These are phyloP conservation scores for Gerris lacustris DNA, from an alignment of 2,888 invertebrate species.

Conservation along the genomic window DNA sequence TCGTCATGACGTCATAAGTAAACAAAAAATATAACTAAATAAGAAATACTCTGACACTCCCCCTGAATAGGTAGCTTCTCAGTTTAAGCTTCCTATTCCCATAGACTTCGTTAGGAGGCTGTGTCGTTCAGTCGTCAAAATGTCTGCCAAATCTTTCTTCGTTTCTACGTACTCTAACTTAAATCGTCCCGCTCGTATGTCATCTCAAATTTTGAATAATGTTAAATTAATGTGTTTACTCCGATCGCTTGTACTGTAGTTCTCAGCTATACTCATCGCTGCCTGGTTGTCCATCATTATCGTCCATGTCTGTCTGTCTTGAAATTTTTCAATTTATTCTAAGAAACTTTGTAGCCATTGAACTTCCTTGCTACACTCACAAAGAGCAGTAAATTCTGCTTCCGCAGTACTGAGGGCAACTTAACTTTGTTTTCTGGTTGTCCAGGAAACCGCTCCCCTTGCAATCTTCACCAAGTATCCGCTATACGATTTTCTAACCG, in stretches of 20 bases:
- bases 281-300: constrained; percentile 2
- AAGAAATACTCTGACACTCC: no score
- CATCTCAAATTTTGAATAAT: not conserved
- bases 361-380: not conserved
- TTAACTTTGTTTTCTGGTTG: not conserved
- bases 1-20: no score
- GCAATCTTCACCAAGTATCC: not conserved
- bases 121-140: no score
- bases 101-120: no score
- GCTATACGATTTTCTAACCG: not conserved
- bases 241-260: not conserved
- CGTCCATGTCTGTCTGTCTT: not conserved
- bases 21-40: no score
- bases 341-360: constrained; percentile 1
- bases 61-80: no score
- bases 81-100: no score
- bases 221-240: not conserved
- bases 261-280: constrained; percentile 1
- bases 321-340: not conserved
- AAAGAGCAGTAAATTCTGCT: not conserved
- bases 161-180: no score
- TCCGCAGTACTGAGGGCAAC: not conserved
- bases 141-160: no score
- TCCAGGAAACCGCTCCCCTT: not conserved
- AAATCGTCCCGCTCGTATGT: not conserved